Evolutionary conservation across 2,888 invertebrate species (phyloP).

Genomic region (Drosophila recens): DNA sequence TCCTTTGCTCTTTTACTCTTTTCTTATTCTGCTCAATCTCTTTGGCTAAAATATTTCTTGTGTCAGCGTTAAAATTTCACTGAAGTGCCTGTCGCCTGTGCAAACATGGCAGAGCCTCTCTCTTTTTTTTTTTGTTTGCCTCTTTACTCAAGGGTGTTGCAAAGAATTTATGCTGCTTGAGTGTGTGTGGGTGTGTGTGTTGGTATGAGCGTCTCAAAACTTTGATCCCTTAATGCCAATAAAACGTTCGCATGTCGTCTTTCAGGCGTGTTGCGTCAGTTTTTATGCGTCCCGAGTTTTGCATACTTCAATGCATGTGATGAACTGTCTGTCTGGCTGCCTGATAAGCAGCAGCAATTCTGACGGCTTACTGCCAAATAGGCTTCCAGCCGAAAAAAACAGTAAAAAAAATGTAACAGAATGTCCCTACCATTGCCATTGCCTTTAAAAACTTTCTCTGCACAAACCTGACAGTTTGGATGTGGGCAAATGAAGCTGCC

Average conservation of each 20-base stretch:
- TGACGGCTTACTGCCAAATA: slow-evolving; percentile 61
- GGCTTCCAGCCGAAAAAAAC: slow-evolving; percentile 18
- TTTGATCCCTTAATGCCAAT: slow-evolving; percentile 80
- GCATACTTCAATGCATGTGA: slow-evolving; percentile 66
- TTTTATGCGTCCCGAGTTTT: slow-evolving; percentile 64
- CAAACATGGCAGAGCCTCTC: slow-evolving; percentile 55
- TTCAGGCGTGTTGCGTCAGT: slow-evolving; percentile 72
- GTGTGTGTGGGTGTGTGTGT: slow-evolving; percentile 10
- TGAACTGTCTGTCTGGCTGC: slow-evolving; percentile 47
- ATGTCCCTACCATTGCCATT: neutral
- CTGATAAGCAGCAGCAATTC: slow-evolving; percentile 70
- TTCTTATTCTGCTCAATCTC: slow-evolving; percentile 32
- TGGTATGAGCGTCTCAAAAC: slow-evolving; percentile 50
- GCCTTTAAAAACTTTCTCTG: slow-evolving; percentile 44
- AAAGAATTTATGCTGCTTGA: slow-evolving; percentile 64
- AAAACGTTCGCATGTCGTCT: slow-evolving; percentile 79
- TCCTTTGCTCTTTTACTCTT: slow-evolving; percentile 7
- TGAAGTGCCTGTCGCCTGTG: slow-evolving; percentile 72
- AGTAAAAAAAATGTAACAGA: neutral
- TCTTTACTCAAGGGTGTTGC: slow-evolving; percentile 69
- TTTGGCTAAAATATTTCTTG: slow-evolving; percentile 74
- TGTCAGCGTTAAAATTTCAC: slow-evolving; percentile 77
- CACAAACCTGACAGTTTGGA: slow-evolving; percentile 33
- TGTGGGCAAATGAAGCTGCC: slow-evolving; percentile 54
- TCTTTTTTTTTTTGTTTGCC: slow-evolving; percentile 11